Percentiles rank a stretch among this genome's conserved stretches.
Conservation (phyloP, 2,888 invertebrate genomes). For the Nomada fucata region DNA sequence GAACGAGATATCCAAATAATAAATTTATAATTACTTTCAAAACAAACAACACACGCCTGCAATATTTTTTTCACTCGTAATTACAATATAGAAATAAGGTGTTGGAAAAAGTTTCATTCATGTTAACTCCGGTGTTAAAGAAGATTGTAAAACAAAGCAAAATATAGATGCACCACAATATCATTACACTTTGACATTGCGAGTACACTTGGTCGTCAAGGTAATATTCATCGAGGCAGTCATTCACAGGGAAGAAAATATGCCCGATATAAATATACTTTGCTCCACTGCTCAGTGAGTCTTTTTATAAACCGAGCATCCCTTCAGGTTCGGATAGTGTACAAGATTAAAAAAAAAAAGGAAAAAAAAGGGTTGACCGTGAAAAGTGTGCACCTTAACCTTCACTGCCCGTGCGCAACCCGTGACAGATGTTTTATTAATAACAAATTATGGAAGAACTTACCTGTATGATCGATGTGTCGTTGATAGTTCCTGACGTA, state of each 20-base stretch:
- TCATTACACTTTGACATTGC: neutral
- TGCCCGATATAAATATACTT: conserved; percentile 19
- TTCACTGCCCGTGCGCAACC: conserved; percentile 20
- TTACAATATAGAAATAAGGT: too few species aligned
- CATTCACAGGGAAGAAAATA: neutral
- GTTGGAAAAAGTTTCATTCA: too few species aligned
- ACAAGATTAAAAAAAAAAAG: conserved; percentile 32
- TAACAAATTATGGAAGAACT: conserved; percentile 32
- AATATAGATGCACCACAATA: too few species aligned
- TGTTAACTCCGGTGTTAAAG: too few species aligned
- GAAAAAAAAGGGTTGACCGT: conserved; percentile 35
- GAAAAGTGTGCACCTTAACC: conserved; percentile 38
- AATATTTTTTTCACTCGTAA: too few species aligned
- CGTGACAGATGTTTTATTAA: conserved; percentile 12
- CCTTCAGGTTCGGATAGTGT: neutral
- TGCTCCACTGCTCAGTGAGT: conserved; percentile 3
- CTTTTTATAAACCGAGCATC: conserved; percentile 12
- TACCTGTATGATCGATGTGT: conserved; percentile 80
- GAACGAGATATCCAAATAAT: too few species aligned
- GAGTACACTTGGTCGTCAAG: neutral
- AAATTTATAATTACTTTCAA: too few species aligned
- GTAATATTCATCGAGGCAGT: neutral
- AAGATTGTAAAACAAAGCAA: too few species aligned
- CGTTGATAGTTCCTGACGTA: conserved; percentile 81
- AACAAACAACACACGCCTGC: too few species aligned